Percentiles rank a stretch among this genome's conserved stretches.
Conservation (phyloP, 2,888 invertebrate genomes). For the Melinopterus prodromus region DNA sequence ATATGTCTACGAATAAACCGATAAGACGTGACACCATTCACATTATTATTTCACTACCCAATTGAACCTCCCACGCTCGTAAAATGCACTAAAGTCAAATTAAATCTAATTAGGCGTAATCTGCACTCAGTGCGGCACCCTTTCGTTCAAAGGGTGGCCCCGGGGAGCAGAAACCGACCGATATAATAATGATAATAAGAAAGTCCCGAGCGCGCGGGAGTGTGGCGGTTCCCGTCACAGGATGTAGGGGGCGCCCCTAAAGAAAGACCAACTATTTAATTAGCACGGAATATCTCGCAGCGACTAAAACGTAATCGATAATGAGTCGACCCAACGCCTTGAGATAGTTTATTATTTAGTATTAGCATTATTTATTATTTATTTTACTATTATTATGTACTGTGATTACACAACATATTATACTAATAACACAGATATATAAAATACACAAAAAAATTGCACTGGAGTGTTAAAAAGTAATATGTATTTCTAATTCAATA, state of each 20-base stretch:
- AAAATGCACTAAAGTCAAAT: conserved; percentile 4
- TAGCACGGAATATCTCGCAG: conserved; percentile 21
- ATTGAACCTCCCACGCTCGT: not conserved
- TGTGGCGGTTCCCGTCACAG: not conserved
- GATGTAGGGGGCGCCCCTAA: conserved; percentile 10
- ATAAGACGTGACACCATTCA: not conserved
- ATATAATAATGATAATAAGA: conserved; percentile 16
- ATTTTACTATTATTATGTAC: too few relatives aligned
- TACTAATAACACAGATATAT: too few relatives aligned
- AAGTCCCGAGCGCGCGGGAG: conserved; percentile 7
- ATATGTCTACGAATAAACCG: too few relatives aligned
- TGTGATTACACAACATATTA: too few relatives aligned
- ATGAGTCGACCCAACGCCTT: not conserved
- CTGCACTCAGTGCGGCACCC: not conserved
- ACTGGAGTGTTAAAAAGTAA: too few relatives aligned
- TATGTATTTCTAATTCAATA: too few relatives aligned
- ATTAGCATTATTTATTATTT: too few relatives aligned
- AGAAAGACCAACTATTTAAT: conserved; percentile 21
- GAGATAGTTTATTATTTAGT: too few relatives aligned
- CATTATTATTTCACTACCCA: not conserved
- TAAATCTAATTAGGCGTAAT: not conserved
- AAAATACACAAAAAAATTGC: too few relatives aligned
- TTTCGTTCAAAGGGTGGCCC: not conserved
- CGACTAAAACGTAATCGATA: conserved; percentile 19
- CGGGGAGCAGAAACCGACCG: conserved; percentile 6